Percentiles rank a stretch among this genome's conserved stretches.
Evolutionary conservation across 2,888 invertebrate genomes (phyloP).

Genomic region (Exocentrus adspersus): DNA sequence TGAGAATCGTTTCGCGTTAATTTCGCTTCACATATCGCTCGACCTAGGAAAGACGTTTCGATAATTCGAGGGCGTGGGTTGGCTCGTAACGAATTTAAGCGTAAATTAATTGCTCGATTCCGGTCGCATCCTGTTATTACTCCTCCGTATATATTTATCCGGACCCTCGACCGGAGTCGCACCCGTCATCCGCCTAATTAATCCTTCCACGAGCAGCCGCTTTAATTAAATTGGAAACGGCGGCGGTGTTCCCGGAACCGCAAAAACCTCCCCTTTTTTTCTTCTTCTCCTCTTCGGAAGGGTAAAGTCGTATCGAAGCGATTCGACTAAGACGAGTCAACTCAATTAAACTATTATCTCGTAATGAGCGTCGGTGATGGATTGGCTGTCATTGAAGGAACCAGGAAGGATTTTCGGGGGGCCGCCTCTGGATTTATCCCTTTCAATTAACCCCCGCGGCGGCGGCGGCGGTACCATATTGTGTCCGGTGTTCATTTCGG

Average conservation of each 20-base stretch:
- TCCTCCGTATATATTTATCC: slow-evolving; percentile 57
- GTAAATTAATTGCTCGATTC: slow-evolving; percentile 60
- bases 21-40: too few relatives aligned
- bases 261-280: too few relatives aligned
- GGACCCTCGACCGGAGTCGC: slow-evolving; percentile 54
- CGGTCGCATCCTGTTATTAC: slow-evolving; percentile 58
- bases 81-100: slow-evolving; percentile 57
- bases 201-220: slow-evolving; percentile 59
- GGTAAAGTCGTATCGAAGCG: too few relatives aligned
- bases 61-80: slow-evolving; percentile 33
- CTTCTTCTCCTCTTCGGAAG: too few relatives aligned
- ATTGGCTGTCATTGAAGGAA: slow-evolving; percentile 54
- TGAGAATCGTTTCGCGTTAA: too few relatives aligned
- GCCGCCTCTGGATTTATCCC: too few relatives aligned
- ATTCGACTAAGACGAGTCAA: too few relatives aligned
- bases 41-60: too few relatives aligned
- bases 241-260: slow-evolving; percentile 57
- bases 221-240: slow-evolving; percentile 61
- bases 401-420: too few relatives aligned
- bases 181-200: slow-evolving; percentile 60
- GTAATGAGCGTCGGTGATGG: slow-evolving; percentile 53
- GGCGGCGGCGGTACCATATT: slow-evolving; percentile 6
- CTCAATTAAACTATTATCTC: slow-evolving; percentile 51
- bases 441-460: slow-evolving; percentile 23
- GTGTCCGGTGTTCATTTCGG: slow-evolving; percentile 23